These are phyloP conservation scores for Psammodynastes pulverulentus DNA, from an alignment of 2,113 vertebrate genomes.

Conservation along the genomic window DNA sequence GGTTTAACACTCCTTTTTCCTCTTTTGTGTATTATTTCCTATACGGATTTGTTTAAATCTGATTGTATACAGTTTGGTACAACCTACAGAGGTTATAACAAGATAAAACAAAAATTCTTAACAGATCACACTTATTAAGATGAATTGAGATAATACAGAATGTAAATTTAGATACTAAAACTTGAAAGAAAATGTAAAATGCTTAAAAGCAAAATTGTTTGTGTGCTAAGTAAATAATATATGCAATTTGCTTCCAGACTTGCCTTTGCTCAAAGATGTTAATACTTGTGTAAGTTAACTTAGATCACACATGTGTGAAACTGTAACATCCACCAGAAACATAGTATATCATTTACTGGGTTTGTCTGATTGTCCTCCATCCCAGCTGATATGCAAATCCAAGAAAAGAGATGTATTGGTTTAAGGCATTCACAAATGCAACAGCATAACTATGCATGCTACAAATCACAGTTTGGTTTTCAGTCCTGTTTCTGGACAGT, in stretches of 20 bases:
- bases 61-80: not conserved
- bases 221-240: not conserved
- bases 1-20: not conserved
- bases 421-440: not conserved
- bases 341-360: too few relatives aligned
- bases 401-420: not conserved
- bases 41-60: not conserved
- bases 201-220: not conserved
- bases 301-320: not conserved
- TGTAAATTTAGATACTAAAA: not conserved
- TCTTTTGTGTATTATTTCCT: not conserved
- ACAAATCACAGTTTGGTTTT: not conserved
- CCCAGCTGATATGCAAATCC: not conserved
- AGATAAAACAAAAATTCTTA: not conserved
- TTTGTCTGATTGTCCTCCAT: not conserved
- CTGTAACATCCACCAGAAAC: not conserved
- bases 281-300: not conserved
- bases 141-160: not conserved
- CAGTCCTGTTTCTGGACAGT: not conserved
- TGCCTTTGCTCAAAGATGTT: not conserved
- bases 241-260: not conserved
- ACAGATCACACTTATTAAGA: not conserved
- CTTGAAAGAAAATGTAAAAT: not conserved
- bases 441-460: not conserved
- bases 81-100: not conserved